These are phyloP conservation scores for Brotula barbata DNA, from an alignment of 2,797 vertebrate genomes.

Conservation along the genomic window DNA sequence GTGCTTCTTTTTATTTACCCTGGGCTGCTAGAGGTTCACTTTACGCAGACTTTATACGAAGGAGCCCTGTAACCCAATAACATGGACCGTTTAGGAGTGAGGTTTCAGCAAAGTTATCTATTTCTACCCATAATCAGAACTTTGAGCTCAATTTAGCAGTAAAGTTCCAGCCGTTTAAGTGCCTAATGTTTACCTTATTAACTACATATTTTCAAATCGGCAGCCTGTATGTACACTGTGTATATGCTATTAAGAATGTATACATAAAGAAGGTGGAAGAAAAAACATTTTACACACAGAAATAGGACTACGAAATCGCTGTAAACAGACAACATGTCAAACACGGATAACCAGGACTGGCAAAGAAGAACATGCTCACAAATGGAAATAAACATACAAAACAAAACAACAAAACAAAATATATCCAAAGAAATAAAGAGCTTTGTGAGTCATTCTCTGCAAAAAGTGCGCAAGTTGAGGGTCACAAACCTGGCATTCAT, in stretches of 20 bases:
- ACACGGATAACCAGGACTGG: not conserved
- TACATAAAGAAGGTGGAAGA: no score
- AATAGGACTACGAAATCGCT: not conserved
- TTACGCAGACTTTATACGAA: constrained; percentile 15
- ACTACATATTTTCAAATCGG: no score
- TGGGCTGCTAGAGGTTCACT: constrained; percentile 21
- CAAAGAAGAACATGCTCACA: no score
- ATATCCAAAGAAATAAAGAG: no score
- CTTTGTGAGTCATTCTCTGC: not conserved
- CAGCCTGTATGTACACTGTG: no score
- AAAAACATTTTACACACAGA: no score
- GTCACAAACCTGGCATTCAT: not conserved
- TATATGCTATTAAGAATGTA: no score
- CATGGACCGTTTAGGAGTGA: not conserved
- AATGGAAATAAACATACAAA: not conserved
- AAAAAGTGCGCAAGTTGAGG: not conserved
- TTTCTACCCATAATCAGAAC: constrained; percentile 7
- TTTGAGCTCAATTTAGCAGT: constrained; percentile 1
- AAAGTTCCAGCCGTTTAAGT: no score
- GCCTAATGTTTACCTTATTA: no score
- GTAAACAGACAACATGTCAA: not conserved
- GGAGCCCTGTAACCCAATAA: constrained; percentile 4
- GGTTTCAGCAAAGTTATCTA: constrained; percentile 2
- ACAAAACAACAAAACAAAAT: not conserved
- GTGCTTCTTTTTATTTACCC: constrained; percentile 46